Percentiles rank a stretch among this genome's conserved stretches.
Evolutionary conservation across 2,113 vertebrate species (phyloP).

Genomic region (Myrmophylax atrothorax): DNA sequence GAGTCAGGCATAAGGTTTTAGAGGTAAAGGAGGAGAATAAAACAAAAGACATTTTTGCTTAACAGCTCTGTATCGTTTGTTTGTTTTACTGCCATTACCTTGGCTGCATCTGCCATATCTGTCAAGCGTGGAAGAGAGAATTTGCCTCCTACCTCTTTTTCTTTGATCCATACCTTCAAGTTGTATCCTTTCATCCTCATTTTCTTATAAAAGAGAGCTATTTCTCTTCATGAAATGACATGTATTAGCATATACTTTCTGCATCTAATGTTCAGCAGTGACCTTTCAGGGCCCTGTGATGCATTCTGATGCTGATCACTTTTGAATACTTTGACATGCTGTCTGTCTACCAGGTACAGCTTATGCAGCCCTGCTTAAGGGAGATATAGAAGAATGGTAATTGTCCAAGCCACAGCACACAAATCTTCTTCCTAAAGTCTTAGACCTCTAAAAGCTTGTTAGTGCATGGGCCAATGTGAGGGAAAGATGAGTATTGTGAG

Average conservation of each 20-base stretch:
- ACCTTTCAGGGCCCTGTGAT: neutral
- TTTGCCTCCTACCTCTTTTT: neutral
- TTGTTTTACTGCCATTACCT: neutral
- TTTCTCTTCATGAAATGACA: neutral
- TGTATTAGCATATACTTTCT: neutral
- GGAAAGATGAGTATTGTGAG: neutral
- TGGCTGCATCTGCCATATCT: neutral
- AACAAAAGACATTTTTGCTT: neutral
- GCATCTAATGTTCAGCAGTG: neutral
- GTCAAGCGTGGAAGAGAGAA: neutral
- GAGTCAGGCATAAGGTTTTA: neutral
- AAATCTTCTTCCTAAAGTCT: neutral
- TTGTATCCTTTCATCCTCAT: neutral
- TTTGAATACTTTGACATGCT: neutral
- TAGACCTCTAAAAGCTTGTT: neutral
- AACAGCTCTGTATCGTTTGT: neutral
- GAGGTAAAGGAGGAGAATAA: neutral
- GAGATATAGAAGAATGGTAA: neutral
- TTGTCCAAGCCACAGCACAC: neutral
- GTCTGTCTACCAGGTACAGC: neutral
- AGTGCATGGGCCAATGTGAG: accelerated
- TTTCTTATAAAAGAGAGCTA: neutral
- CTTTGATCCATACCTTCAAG: neutral
- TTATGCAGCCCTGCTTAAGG: neutral
- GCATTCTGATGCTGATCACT: neutral